These are phyloP conservation scores for Polypterus bichir DNA, from an alignment of 2,113 vertebrate species.

Conservation along the genomic window DNA sequence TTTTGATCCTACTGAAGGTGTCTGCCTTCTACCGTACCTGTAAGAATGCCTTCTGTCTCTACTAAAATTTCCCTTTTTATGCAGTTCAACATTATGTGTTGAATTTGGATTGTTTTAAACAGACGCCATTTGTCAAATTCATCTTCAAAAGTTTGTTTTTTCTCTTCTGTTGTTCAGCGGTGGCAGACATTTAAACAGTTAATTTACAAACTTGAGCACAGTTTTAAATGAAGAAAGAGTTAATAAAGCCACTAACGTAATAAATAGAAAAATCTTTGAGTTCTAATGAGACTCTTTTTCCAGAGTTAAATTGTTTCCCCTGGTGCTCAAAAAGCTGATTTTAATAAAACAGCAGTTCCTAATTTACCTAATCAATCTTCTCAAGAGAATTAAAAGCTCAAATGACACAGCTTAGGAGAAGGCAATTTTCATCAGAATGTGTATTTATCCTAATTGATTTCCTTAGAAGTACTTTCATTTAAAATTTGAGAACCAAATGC, in stretches of 20 bases:
- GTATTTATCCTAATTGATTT: slow-evolving; percentile 29
- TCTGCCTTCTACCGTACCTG: too few species aligned
- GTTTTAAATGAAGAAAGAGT: not conserved
- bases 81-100: too few species aligned
- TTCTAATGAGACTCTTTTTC: not conserved
- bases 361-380: slow-evolving; percentile 46
- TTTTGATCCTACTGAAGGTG: too few species aligned
- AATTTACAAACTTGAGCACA: too few species aligned
- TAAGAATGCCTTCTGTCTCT: too few species aligned
- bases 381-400: slow-evolving; percentile 44
- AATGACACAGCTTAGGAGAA: slow-evolving; percentile 32
- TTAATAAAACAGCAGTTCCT: slow-evolving; percentile 49
- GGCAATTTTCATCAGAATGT: slow-evolving; percentile 38
- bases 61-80: too few species aligned
- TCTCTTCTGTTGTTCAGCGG: too few species aligned
- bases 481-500: not conserved
- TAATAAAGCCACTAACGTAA: not conserved
- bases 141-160: too few species aligned
- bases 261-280: not conserved
- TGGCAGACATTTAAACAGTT: too few species aligned
- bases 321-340: slow-evolving; percentile 45
- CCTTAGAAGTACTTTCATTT: not conserved
- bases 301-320: slow-evolving; percentile 19
- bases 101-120: too few species aligned
- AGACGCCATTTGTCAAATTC: too few species aligned